Evolutionary conservation across 2,797 vertebrate species (phyloP), one percentile per base, ranked within the genome.

Genomic region (Cetoscarus ocellatus): DNA sequence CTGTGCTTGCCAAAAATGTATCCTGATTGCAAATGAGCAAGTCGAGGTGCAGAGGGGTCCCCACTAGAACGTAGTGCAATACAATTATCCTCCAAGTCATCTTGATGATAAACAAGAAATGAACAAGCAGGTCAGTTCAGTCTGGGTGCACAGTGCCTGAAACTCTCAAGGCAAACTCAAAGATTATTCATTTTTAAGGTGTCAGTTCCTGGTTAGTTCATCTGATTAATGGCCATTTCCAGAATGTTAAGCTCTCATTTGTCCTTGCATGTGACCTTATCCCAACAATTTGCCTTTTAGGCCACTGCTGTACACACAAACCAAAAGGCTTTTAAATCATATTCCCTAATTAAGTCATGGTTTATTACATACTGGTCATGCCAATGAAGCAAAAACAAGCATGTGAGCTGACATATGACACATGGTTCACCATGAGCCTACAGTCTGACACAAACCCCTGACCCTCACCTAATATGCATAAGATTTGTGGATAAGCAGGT

Each of bases 381-480:
- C 71, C 69, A 76, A 48, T 77, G 72, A 90, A 83, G 77, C 72
- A 64, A 70, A 75, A 27, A 76, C 35, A 69, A 50, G 52, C 73
- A 68, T 18, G 44, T 49, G 45, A 78, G 68, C 75, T 90, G 91
- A 89, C 89, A 88, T 91, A 88, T 91, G 91, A 93, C 85, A 90
- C 89, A 93, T 57, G 66, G 73, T 78, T 83, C 76, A 82, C 61
- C 66, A 61, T 85, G 78, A 53, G 86, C 86, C 80, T 69, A 64
- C 48, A 75, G 72, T 84, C 72, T 44, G 65, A 82, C 60, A 79
- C 61, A 56, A 82, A 54, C 57, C 79, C 10, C 44, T 89, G 91
- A 91, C 86, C 88, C 87, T 78, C 34, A 71, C 56, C 54, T 89
- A 82, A 91, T 82, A 36, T 61, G 73, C 77, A 61, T 70, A 80